A percentile compares a stretch with the other conserved stretches of the same genome.
Conservation (phyloP, 2,113 vertebrate species). For the Cynocephalus volans region DNA sequence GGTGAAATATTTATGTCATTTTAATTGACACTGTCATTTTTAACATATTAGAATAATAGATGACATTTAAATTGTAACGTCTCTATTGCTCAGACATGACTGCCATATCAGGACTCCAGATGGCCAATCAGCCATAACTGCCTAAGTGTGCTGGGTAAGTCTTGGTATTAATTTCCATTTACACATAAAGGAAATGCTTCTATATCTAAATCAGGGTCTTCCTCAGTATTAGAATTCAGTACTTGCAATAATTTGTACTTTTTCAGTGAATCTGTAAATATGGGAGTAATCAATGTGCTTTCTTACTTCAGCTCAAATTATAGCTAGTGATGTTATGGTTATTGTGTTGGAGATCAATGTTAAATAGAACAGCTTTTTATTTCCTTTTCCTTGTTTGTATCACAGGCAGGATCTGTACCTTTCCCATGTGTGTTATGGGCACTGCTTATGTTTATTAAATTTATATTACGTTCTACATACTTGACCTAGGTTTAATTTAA, state of each 20-base stretch:
- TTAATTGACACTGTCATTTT: constrained; percentile 51
- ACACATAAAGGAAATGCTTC: background rate
- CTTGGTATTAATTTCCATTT: background rate
- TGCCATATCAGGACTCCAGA: background rate
- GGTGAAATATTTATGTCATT: background rate
- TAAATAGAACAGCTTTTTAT: background rate
- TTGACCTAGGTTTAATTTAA: background rate
- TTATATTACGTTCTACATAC: background rate
- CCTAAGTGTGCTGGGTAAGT: background rate
- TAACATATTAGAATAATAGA: background rate
- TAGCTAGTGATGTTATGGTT: background rate
- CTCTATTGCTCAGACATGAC: background rate
- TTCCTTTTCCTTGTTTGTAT: background rate
- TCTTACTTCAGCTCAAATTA: background rate
- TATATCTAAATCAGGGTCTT: background rate
- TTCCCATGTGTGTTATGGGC: background rate
- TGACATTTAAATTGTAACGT: background rate
- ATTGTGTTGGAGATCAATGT: background rate
- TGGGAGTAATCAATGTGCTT: background rate
- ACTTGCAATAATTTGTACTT: background rate
- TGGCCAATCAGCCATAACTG: background rate
- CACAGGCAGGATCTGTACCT: background rate
- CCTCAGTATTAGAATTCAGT: background rate
- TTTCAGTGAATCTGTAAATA: background rate
- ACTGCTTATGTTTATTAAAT: background rate